Percentiles rank a stretch among this genome's conserved stretches.
These are phyloP conservation scores for Tachuris rubrigastra DNA, from an alignment of 2,113 vertebrate genomes.

Conservation along the genomic window DNA sequence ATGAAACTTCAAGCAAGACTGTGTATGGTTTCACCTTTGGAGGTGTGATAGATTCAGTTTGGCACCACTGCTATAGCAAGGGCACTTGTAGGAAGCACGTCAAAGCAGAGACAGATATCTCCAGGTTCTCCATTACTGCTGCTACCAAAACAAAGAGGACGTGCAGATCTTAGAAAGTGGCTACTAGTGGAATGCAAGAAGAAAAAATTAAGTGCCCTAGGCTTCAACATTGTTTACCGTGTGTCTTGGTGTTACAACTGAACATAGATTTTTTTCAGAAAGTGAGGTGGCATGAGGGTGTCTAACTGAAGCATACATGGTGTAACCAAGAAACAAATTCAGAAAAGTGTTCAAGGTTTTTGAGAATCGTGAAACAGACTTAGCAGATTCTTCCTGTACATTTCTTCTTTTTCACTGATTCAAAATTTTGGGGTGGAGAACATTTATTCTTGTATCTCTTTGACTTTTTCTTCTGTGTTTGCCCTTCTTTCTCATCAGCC, in stretches of 20 bases:
- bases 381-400: background rate
- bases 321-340: background rate
- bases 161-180: background rate
- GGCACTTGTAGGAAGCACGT: background rate
- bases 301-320: background rate
- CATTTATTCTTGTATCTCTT: background rate
- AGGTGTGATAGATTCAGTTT: background rate
- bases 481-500: background rate
- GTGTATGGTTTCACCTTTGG: background rate
- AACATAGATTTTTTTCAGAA: background rate
- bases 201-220: background rate
- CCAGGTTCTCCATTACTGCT: background rate
- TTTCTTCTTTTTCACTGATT: background rate
- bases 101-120: background rate
- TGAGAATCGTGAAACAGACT: accelerated
- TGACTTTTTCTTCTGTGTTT: background rate
- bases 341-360: background rate
- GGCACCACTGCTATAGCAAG: background rate
- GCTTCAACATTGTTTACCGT: background rate
- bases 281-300: background rate
- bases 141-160: background rate
- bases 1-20: background rate
- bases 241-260: background rate
- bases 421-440: background rate
- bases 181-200: background rate